Conservation (phyloP, 2,888 invertebrate genomes). For the Caenorhabditis sulstoni region DNA sequence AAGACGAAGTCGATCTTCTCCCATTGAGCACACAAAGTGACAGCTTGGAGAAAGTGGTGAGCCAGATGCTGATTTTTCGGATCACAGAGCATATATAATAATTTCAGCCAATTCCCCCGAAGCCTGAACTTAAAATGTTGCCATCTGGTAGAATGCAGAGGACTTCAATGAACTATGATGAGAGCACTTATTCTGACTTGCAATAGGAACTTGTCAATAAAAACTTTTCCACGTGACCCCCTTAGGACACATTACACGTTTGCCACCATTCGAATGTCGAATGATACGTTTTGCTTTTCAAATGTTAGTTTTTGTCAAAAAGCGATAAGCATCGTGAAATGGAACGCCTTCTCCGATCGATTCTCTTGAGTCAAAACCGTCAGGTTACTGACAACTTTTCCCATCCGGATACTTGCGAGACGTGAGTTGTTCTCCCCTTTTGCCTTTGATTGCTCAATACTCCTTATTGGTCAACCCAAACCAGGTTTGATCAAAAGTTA, state of each 20-base stretch:
- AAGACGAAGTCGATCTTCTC: slow-evolving; percentile 5
- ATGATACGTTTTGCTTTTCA: no score
- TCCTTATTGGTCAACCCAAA: neutral
- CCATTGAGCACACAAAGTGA: slow-evolving; percentile 24
- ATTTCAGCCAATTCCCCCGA: slow-evolving; percentile 48
- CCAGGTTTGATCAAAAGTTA: no score
- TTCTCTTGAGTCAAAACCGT: slow-evolving; percentile 52
- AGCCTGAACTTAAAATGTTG: slow-evolving; percentile 19
- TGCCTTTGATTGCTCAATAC: no score
- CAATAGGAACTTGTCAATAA: slow-evolving; percentile 5
- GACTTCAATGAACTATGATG: slow-evolving; percentile 58
- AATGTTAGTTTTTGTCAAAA: no score
- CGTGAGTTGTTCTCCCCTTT: slow-evolving; percentile 81
- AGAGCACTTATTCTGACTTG: slow-evolving; percentile 53
- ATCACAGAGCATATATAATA: no score
- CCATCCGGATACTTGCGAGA: slow-evolving; percentile 98
- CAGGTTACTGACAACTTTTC: slow-evolving; percentile 83
- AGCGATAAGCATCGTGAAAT: slow-evolving; percentile 8
- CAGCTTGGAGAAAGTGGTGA: slow-evolving; percentile 4
- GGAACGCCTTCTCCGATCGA: slow-evolving; percentile 55
- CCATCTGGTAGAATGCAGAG: slow-evolving; percentile 28
- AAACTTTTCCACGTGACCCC: no score
- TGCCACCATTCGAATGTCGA: neutral
- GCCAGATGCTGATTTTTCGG: no score
- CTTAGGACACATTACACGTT: neutral